phyloP scores from a whole-genome alignment of 2,888 invertebrate genomes.

The Seladonia tumulorum region DNA sequence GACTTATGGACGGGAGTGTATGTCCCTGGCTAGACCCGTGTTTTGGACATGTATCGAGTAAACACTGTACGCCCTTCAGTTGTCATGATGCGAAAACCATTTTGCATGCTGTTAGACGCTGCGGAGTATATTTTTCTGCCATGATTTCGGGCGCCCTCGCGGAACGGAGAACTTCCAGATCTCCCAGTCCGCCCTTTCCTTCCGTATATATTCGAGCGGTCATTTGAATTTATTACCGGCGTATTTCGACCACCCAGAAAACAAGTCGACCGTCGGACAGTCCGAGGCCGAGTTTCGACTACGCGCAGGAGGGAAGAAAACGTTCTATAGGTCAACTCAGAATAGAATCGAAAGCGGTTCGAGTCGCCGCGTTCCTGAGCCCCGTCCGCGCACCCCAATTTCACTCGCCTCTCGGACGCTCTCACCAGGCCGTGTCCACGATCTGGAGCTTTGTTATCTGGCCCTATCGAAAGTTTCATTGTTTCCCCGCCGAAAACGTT shows the following conservation, averaged over 20 bases:
- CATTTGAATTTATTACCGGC: slow-evolving; percentile 67
- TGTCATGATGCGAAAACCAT: too few species aligned
- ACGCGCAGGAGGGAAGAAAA: slow-evolving; percentile 65
- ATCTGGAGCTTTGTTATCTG: neutral
- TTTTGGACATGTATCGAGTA: too few species aligned
- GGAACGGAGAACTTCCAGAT: slow-evolving; percentile 40
- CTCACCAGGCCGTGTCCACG: neutral
- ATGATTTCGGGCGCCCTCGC: slow-evolving; percentile 11
- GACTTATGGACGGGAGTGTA: too few species aligned
- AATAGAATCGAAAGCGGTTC: slow-evolving; percentile 73
- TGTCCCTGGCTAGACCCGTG: too few species aligned
- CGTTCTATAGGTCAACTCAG: slow-evolving; percentile 76
- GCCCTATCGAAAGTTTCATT: slow-evolving; percentile 5
- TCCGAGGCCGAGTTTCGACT: slow-evolving; percentile 67
- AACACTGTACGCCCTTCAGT: too few species aligned
- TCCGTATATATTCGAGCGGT: slow-evolving; percentile 58
- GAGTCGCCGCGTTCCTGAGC: slow-evolving; percentile 64
- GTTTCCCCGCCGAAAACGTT: slow-evolving; percentile 7
- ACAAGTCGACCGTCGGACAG: slow-evolving; percentile 56
- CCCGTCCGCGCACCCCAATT: slow-evolving; percentile 61
- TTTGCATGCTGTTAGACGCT: too few species aligned
- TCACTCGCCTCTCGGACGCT: slow-evolving; percentile 43
- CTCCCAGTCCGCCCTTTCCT: slow-evolving; percentile 35
- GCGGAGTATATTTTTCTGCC: too few species aligned
- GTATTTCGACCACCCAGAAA: slow-evolving; percentile 71